Evolutionary conservation across 2,113 vertebrate genomes (phyloP), one percentile per base, ranked within the genome.

Genomic region (Cyanoderma ruficeps): DNA sequence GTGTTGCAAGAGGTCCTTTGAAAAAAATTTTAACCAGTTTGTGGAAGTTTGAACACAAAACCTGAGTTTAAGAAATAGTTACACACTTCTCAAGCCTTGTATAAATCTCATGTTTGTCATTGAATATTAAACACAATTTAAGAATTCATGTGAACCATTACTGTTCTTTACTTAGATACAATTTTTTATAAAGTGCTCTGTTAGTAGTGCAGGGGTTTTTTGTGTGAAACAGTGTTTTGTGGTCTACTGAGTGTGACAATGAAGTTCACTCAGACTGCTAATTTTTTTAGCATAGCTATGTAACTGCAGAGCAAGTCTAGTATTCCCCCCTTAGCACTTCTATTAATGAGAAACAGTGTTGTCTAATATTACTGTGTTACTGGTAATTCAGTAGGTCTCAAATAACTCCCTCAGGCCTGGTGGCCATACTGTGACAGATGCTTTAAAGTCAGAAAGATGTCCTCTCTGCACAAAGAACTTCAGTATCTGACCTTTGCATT

Each of bases 261-360:
- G 63, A 56, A 27, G 17, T 83, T 91, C 52, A 44, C 49, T 76
- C 78, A 84, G 50, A 46, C 30, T 93, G 39, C 23, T 83, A 20
- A 55, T 64, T 87, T 82, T 89, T 95, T 87, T 59, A 46, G 47
- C 65, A 17, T 42, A 80, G 68, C 72, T 56, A 1, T 87, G 41
- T 60, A 77, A 67, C 89, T 93, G 52, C 79, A 64, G 52, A 92
- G 33, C 81, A 65, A 88, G 56, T 33, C 33, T 33, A 10, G 2
- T 80, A 76, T 87, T 93, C 93, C 35, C 60, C 82, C 76, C 39
- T 91, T 76, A 84, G 84, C 87, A 70, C 57, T 95, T 72, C 55
- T 89, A 25, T 90, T 96, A 95, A 92, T 92, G 79, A 93, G 83
- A 93, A 96, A 75, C 81, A 87, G 68, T 74, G n/a, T 93, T 96